Conservation (phyloP, 1,140 invertebrate species). For the Argopecten irradians region DNA sequence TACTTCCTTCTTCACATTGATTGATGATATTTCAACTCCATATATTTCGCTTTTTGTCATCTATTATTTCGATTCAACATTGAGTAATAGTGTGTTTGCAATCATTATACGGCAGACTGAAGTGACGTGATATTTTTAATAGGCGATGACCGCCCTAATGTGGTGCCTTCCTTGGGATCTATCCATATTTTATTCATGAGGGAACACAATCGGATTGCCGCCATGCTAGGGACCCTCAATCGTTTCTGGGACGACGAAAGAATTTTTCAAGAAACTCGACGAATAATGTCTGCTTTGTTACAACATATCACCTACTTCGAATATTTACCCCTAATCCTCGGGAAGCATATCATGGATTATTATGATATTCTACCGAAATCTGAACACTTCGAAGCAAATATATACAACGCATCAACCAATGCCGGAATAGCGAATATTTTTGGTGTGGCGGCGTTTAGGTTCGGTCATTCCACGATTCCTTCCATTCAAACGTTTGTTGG, state of each 20-base stretch:
- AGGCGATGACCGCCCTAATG: not conserved
- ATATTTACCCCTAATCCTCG: not conserved
- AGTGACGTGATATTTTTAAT: not conserved
- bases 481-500: not conserved
- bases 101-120: too few relatives aligned
- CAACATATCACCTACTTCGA: slow-evolving; percentile 28
- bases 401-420: not conserved
- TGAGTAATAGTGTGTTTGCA: too few relatives aligned
- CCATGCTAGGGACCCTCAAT: not conserved
- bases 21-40: too few relatives aligned
- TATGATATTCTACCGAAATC: not conserved
- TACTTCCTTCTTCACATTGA: too few relatives aligned
- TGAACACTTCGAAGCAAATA: not conserved
- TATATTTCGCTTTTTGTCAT: too few relatives aligned
- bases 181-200: slow-evolving; percentile 2
- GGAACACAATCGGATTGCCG: slow-evolving; percentile 30
- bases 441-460: not conserved
- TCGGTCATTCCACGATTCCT: slow-evolving; percentile 24
- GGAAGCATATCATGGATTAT: not conserved
- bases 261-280: slow-evolving; percentile 30
- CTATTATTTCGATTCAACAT: too few relatives aligned
- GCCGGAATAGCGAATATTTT: not conserved
- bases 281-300: slow-evolving; percentile 17
- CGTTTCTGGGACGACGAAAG: slow-evolving; percentile 25
- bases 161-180: not conserved